Evolutionary conservation across 2,888 invertebrate genomes (phyloP), one percentile per base, ranked within the genome.

Genomic region (Thera britannica): DNA sequence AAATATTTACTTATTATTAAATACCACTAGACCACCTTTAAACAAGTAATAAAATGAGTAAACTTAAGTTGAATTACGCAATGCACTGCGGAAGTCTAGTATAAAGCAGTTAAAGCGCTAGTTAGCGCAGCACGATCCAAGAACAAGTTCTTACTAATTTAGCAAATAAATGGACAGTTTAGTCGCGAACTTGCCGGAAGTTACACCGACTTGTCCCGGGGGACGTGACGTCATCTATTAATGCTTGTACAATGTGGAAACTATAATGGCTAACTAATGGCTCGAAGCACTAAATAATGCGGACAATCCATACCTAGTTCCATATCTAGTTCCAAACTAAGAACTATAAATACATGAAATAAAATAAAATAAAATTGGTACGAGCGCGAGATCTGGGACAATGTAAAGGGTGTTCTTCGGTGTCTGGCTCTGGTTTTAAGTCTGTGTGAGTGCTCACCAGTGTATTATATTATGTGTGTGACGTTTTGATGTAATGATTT

Each of bases 161-260:
- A 77, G 74, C 83, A 83, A 86, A 85, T 85, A 85, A 85, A 83
- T 83, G 84, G 84, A 80, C 84, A 83, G 83, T 85, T 86, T 80
- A 82, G 79, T 79, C 75, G 73, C 73, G 67, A 79, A 84, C 77
- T 82, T 83, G 36, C 59, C 44, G 58, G 63, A 74, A 79, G 70
- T 75, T 75, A 71, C 70, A 63, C 71, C 63, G 65, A 68, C 55
- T 71, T 67, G 74, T 74, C 75, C 71, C 63, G 63, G 11, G 70
- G 71, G 71, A 64, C 65, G 72, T 72, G 74, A 70, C 71, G 72
- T 73, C 72, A 73, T 71, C 52, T 55, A 61, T 59, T 70, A 70
- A 66, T 63, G 56, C 59, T 66, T 65, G 67, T 67, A 71, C 67
- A 65, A 72, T 66, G 59, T 63, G 54, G 62, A 59, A 62, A 61